phyloP scores from a whole-genome alignment of 2,888 invertebrate species.

The Eristalis arbustorum region DNA sequence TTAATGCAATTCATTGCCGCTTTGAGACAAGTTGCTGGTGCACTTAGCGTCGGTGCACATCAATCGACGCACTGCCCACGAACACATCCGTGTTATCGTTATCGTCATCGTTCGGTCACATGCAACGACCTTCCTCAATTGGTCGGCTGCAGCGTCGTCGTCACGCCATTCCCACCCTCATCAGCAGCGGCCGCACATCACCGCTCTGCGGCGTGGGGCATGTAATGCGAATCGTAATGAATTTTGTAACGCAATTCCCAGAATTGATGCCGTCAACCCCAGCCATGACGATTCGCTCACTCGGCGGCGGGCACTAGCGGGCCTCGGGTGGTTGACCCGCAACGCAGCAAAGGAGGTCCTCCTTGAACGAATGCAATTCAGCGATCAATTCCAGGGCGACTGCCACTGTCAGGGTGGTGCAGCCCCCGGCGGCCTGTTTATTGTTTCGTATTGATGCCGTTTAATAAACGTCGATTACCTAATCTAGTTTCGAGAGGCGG shows the following conservation, averaged over 20 bases:
- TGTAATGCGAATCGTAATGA: slow-evolving; percentile 25
- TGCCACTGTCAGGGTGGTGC: slow-evolving; percentile 33
- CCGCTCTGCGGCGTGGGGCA: not conserved
- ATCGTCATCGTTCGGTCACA: not conserved
- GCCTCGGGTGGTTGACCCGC: slow-evolving; percentile 48
- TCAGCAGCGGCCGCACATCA: slow-evolving; percentile 16
- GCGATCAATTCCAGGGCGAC: slow-evolving; percentile 38
- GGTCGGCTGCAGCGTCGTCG: slow-evolving; percentile 44
- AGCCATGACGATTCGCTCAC: not conserved
- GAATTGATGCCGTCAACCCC: slow-evolving; percentile 4
- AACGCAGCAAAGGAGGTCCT: slow-evolving; percentile 35
- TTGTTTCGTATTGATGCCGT: slow-evolving; percentile 67
- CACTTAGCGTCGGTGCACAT: slow-evolving; percentile 41
- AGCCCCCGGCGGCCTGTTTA: slow-evolving; percentile 40
- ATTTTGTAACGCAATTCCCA: slow-evolving; percentile 27
- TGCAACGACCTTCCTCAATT: slow-evolving; percentile 59
- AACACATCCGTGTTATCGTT: slow-evolving; percentile 9
- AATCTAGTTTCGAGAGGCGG: slow-evolving; percentile 51
- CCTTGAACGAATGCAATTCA: slow-evolving; percentile 41
- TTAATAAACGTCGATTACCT: slow-evolving; percentile 70
- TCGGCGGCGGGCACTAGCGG: slow-evolving; percentile 1
- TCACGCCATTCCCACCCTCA: not conserved
- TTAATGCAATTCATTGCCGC: slow-evolving; percentile 51
- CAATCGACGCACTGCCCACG: slow-evolving; percentile 34
- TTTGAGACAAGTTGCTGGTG: slow-evolving; percentile 46